Conservation (phyloP, 2,797 vertebrate genomes). For the Halcyon leucocephala region DNA sequence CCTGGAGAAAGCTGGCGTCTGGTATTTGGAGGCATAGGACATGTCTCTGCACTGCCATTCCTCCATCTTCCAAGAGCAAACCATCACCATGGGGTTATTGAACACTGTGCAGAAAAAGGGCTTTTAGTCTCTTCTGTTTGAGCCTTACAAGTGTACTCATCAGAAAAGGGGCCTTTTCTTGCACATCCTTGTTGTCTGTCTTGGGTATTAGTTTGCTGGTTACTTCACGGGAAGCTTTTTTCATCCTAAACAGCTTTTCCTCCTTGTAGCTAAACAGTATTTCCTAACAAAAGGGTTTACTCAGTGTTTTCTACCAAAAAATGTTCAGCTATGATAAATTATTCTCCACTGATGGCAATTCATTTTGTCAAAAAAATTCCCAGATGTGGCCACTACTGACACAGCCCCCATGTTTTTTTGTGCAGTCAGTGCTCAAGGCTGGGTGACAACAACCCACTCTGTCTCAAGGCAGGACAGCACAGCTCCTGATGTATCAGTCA, state of each 20-base stretch:
- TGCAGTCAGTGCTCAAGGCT: background rate
- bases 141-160: background rate
- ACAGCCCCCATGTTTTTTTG: background rate
- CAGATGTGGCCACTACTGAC: background rate
- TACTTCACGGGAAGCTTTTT: background rate
- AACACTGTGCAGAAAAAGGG: background rate
- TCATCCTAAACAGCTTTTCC: background rate
- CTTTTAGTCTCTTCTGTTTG: background rate
- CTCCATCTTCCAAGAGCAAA: background rate
- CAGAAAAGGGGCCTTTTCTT: background rate
- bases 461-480: background rate
- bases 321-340: conserved; percentile 16
- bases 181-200: background rate
- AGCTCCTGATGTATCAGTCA: background rate
- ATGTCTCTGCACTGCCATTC: background rate
- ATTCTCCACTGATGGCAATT: background rate
- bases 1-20: background rate
- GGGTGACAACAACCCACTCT: fast-evolving
- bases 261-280: background rate
- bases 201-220: background rate
- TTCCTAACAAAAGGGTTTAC: background rate
- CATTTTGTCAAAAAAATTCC: background rate
- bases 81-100: fast-evolving
- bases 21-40: background rate
- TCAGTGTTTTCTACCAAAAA: background rate